These are phyloP conservation scores for Ivindomyrus marchei DNA, from an alignment of 2,113 vertebrate genomes.

Conservation along the genomic window DNA sequence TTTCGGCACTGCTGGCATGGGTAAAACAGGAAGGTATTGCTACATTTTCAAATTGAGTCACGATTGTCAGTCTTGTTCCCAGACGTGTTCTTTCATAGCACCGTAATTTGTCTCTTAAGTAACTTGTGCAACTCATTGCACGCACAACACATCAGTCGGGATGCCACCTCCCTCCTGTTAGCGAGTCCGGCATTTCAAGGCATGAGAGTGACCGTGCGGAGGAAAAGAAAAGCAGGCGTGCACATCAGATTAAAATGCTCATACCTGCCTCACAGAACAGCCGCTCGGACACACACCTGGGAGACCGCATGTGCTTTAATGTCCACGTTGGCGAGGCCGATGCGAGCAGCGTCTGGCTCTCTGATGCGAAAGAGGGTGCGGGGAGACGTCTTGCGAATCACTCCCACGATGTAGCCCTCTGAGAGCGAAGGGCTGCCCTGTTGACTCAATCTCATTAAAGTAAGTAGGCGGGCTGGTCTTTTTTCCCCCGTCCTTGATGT, in stretches of 20 bases:
- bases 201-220: not conserved
- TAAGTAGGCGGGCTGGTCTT: not conserved
- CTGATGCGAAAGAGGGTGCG: not conserved
- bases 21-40: not conserved
- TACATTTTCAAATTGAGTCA: not conserved
- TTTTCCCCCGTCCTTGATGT: not conserved
- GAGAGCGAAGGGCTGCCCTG: not conserved
- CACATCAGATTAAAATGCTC: not conserved
- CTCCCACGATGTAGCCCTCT: not conserved
- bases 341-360: not conserved
- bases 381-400: not conserved
- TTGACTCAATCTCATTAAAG: not conserved
- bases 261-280: not conserved
- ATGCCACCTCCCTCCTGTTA: not conserved
- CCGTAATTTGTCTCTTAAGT: not conserved
- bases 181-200: not conserved
- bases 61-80: not conserved
- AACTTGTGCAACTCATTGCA: not conserved
- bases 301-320: not conserved
- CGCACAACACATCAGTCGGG: not conserved
- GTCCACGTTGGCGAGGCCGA: not conserved
- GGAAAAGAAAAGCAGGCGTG: not conserved
- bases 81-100: not conserved
- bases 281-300: not conserved
- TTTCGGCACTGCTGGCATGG: not conserved